Base-by-base conservation (phyloP, 2,113 vertebrate genomes). In the Alaudala cheleensis region DNA sequence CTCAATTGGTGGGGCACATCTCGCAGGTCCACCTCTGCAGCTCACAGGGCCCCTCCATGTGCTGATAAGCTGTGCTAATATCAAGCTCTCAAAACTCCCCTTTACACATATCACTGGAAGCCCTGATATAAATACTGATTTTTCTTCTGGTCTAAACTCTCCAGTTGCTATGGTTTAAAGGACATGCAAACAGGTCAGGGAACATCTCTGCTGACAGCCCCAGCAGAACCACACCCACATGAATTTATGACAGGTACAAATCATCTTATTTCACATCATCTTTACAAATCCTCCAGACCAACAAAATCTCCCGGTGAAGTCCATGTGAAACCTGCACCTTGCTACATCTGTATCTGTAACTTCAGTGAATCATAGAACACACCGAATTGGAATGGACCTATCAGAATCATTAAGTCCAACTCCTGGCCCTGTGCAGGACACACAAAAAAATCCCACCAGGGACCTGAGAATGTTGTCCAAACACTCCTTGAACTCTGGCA, bases 41-140 rank as follows among this genome's bases (percentile, higher is more conserved):
- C 37, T 83, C 50, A 14, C 3, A 4, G 34, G 89, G 79, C 54
- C 78, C 28, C 53, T 72, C 61, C 4, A 1, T 14, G 14, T 56
- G 24, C 70, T 93, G 84, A 76, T 93, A 92, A 93, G 53, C 65
- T 90, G 40, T 76, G 61, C 87, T 94, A 51, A 90, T 73, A 85
- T 33, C 49, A 51, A 56, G 23, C 34, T 89, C 37, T 81, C n/a
- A 92, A 67, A 85, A 69, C 7, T 64, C 25, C 14, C 40, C 31
- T 18, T 69, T 49, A 37, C 5, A 10, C 29, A 3, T 12, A 42
- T 86, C 29, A 29, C 13, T 47, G 44, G 16, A 66, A 89, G 51
- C 14, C 17, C 44, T 66, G 60, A 58, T 70, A 56, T 10, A 93
- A 91, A 60, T 25, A 23, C 11, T 49, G 26, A 5, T 37, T 74